Conservation (phyloP, 2,113 vertebrate genomes). For the Apodemus speciosus region DNA sequence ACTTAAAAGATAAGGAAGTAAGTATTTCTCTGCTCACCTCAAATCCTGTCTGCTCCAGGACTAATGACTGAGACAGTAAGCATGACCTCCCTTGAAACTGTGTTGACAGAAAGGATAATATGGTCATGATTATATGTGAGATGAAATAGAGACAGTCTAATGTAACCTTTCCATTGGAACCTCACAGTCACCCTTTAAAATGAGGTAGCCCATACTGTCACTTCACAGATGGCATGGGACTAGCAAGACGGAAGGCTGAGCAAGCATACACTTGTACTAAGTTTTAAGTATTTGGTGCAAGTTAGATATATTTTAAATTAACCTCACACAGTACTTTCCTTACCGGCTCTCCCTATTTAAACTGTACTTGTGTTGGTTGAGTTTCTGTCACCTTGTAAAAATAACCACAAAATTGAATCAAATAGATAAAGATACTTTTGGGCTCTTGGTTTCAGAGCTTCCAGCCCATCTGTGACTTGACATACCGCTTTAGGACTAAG, state of each 20-base stretch:
- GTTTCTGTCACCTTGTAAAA: neutral
- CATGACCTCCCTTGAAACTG: neutral
- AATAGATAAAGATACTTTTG: neutral
- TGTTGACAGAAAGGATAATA: neutral
- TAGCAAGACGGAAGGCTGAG: neutral
- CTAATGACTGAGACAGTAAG: neutral
- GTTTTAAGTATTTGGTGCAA: neutral
- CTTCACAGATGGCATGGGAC: neutral
- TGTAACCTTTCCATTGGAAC: neutral
- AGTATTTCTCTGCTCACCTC: neutral
- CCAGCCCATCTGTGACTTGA: rapidly evolving
- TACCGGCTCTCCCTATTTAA: neutral
- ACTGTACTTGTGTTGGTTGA: neutral
- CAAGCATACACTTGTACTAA: neutral
- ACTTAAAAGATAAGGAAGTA: neutral
- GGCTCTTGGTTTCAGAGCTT: neutral
- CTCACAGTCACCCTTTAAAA: neutral
- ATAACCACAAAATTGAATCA: neutral
- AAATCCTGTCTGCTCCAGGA: neutral
- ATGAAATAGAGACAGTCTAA: neutral
- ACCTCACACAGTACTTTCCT: neutral
- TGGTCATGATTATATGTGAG: neutral
- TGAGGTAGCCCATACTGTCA: neutral
- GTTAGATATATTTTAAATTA: neutral
- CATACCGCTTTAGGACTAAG: neutral